Conservation (phyloP, 2,113 vertebrate species). For the Cryptomyrus ogoouensis region DNA sequence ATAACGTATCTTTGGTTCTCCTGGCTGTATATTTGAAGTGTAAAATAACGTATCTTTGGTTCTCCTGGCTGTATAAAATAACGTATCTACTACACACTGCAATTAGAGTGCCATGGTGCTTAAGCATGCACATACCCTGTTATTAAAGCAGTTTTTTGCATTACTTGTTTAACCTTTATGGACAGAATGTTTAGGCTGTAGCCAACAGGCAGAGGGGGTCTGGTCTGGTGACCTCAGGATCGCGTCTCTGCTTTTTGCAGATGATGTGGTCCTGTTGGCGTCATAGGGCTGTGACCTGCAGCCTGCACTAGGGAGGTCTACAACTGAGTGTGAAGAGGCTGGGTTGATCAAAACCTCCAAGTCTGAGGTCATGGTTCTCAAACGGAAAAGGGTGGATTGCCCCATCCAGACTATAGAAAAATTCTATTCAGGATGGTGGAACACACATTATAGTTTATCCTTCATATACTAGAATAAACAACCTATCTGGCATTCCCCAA, state of each 20-base stretch:
- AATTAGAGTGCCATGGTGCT: not conserved
- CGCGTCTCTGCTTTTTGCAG: too few relatives aligned
- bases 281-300: too few relatives aligned
- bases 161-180: not conserved
- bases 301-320: too few relatives aligned
- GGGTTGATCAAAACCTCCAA: too few relatives aligned
- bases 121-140: not conserved
- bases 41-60: not conserved
- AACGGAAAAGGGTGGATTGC: not conserved
- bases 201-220: too few relatives aligned
- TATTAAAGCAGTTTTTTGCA: not conserved
- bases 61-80: not conserved
- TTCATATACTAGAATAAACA: not conserved
- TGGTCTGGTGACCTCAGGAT: too few relatives aligned
- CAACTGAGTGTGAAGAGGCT: too few relatives aligned
- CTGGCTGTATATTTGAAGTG: too few relatives aligned
- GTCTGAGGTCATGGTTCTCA: too few relatives aligned
- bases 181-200: too few relatives aligned
- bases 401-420: too few relatives aligned
- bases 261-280: too few relatives aligned
- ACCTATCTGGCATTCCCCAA: not conserved
- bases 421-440: not conserved
- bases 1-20: not conserved
- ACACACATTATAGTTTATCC: not conserved
- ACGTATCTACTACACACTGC: not conserved